Evolutionary conservation across 2,888 invertebrate species (phyloP).

Genomic region (Pheosia gnoma): DNA sequence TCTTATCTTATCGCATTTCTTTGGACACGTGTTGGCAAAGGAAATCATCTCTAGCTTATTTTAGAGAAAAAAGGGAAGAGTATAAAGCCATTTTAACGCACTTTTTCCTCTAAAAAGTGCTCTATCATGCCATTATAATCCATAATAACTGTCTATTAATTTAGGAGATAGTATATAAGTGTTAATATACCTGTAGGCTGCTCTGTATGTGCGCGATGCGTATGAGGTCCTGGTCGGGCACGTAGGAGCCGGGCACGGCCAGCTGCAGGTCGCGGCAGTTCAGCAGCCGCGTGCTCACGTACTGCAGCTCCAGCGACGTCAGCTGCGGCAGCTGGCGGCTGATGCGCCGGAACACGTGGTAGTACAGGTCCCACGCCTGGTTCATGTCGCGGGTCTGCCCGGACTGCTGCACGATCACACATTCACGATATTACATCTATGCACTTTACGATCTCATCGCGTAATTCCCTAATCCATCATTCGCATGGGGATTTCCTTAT

Average conservation of each 20-base stretch:
- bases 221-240: conserved; percentile 95
- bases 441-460: no score
- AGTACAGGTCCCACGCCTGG: conserved; percentile 99
- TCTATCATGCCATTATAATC: no score
- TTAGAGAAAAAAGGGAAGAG: no score
- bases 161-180: neutral
- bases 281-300: conserved; percentile 96
- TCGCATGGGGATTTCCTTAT: no score
- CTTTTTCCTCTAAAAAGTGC: no score
- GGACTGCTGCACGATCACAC: conserved; percentile 81
- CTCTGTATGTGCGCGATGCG: conserved; percentile 95
- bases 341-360: conserved; percentile 98
- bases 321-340: conserved; percentile 96
- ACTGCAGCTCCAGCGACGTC: conserved; percentile 95
- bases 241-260: conserved; percentile 99
- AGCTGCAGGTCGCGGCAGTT: conserved; percentile 96
- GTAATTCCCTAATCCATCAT: no score
- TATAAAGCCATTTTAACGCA: no score
- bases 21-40: neutral
- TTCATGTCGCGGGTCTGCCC: conserved; percentile 95
- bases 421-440: no score
- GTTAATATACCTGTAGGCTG: conserved; percentile 89
- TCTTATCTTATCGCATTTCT: neutral
- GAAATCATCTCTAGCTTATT: no score
- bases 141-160: no score